Base-by-base conservation (phyloP, 2,888 invertebrate genomes). In the Pandemis cinnamomeana region DNA sequence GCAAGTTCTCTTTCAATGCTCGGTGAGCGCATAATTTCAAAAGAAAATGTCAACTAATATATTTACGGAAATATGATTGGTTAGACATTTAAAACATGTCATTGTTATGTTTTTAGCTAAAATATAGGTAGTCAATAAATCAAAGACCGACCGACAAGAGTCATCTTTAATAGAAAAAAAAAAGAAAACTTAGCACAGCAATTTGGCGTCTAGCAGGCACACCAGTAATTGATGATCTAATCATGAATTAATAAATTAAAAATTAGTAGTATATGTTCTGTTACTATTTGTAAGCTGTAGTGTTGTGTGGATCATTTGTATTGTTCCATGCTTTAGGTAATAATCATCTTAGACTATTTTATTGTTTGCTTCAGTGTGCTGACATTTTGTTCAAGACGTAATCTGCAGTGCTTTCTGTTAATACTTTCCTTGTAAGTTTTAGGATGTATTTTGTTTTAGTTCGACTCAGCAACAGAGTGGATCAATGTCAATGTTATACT, bases 401-500 rank as follows among this genome's bases (percentile, higher is more conserved):
- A 91, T 87, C 84, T 87, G 89, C 90, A 87, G 89, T 91, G 91
- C 91, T 93, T 92, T 84, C 89, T 89, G 89, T 90, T 90, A 87
- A 87, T 88, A 89, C 81, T 83, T 86, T 86, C 80, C 84, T 82
- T 85, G 82, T 91, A 91, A 89, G 89, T 90, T 89, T 86, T 71
- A 67, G 85, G 86, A 83, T 87, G 81, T 88, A 84, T 82, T 81
- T 85, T 85, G 84, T 86, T 88, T 90, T 90, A 89, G 89, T 90
- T 88, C 80, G 92, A 91, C 93, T 93, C 93, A 89, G 93, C 80
- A 86, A 91, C 92, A 93, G 92, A 92, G 93, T 91, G 86, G 84
- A 84, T 81, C 72, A 80, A 83, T 81, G 80, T 79, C 82, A 81
- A 86, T 85, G 84, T 81, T 84, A 85, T 78, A 55, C 78, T 75